Evolutionary conservation across 2,888 invertebrate genomes (phyloP), one percentile per base, ranked within the genome.

Genomic region (Pammene fasciana): DNA sequence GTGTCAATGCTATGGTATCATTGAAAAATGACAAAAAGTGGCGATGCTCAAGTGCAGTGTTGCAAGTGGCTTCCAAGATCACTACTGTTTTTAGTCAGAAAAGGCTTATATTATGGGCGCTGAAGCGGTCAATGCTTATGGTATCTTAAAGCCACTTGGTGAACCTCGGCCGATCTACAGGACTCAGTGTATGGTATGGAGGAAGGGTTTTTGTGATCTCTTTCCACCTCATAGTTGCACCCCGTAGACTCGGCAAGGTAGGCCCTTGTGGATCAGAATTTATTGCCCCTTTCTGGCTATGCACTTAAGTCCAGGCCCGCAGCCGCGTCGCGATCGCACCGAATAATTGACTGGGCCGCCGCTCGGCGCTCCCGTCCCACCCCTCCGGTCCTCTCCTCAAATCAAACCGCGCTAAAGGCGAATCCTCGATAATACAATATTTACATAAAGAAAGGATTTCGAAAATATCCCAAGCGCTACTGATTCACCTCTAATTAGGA

Each of bases 381-480:
- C 56, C 48, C 54, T 36, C 16, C 45, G 57, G 55, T 41, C 18
- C 56, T 43, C 67, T 52, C 70, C 65, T 65, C 78, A 85, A 86
- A 83, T 83, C 82, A 82, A 86, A 84, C 82, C 83, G 84, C 86
- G 82, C 86, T 88, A 84, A 80, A 85, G 85, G 89, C 90, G 86
- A 86, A 87, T 82, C 85, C 83, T 87, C 83, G 82, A 84, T 82
- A 86, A 84, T 89, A 88, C 86, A 87, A 89, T 91, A 92, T 92
- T 90, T 92, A 92, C 91, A 91, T 82, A 89, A 85, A 86, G 82
- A 85, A 84, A 85, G 75, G 77, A 81, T 77, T 80, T 81, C 82
- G 79, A 86, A 89, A 90, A 86, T 83, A 84, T 89, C 87, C 84
- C 85, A 92, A 90, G 90, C 91, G 85, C 92, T 92, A 92, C 90